Percentiles rank a stretch among this genome's conserved stretches.
These are phyloP conservation scores for Suillia variegata DNA, from an alignment of 2,888 invertebrate species.

Conservation along the genomic window DNA sequence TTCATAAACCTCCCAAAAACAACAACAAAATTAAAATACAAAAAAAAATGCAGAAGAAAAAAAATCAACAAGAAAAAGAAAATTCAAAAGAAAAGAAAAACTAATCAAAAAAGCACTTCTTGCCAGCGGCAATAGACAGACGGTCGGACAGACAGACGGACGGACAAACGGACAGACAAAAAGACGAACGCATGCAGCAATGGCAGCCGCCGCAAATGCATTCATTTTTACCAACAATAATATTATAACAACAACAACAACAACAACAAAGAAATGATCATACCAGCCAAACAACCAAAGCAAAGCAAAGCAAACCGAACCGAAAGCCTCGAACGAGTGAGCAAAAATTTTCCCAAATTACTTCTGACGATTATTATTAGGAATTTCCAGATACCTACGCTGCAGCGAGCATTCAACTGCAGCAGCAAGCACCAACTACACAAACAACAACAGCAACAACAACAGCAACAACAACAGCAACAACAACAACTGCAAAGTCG, in stretches of 20 bases:
- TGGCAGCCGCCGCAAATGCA: background rate
- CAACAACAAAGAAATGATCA: slow-evolving; percentile 30
- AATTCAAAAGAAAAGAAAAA: slow-evolving; percentile 2
- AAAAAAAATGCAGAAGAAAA: background rate
- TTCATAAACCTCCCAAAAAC: slow-evolving; percentile 42
- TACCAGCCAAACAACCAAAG: background rate
- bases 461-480: slow-evolving; percentile 36
- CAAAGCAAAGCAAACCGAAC: background rate
- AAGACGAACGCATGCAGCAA: too few species aligned
- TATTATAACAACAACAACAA: slow-evolving; percentile 24
- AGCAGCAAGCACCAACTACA: slow-evolving; percentile 32
- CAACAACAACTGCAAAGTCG: background rate
- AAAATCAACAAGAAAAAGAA: background rate
- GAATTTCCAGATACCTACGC: slow-evolving; percentile 42
- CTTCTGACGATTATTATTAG: slow-evolving; percentile 46
- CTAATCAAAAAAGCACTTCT: slow-evolving; percentile 9
- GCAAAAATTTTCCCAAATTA: slow-evolving; percentile 41
- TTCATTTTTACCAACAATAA: background rate
- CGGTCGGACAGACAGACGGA: too few species aligned
- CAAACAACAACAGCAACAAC: slow-evolving; percentile 23
- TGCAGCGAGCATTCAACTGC: slow-evolving; percentile 42
- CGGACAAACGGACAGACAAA: too few species aligned
- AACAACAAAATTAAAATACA: too few species aligned
- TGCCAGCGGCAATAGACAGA: background rate
- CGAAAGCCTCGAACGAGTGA: background rate